Percentiles rank a stretch among this genome's conserved stretches.
Evolutionary conservation across 2,888 invertebrate genomes (phyloP).

Genomic region (Petrophora chlorosata): DNA sequence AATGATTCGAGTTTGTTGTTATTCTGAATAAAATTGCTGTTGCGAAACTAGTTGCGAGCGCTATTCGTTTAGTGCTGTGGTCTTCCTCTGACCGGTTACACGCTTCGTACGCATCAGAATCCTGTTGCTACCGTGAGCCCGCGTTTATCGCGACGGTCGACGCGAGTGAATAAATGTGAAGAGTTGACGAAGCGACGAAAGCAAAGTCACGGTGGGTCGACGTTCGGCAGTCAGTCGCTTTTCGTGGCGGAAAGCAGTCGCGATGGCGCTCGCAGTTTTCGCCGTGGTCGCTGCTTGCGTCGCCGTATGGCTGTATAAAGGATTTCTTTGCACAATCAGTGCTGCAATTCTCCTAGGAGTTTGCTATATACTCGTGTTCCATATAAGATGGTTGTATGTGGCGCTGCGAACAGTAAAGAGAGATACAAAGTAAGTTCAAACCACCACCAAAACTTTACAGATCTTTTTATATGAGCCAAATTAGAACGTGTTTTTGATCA

Average conservation of each 20-base stretch:
- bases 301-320: conserved; percentile 80
- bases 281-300: conserved; percentile 70
- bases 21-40: too few species aligned
- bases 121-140: too few species aligned
- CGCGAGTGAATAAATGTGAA: neutral
- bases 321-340: conserved; percentile 86
- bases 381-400: conserved; percentile 90
- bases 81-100: too few species aligned
- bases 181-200: neutral
- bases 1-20: too few species aligned
- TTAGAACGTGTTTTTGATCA: neutral
- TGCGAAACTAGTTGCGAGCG: neutral
- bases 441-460: neutral
- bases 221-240: conserved; percentile 72
- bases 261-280: conserved; percentile 69
- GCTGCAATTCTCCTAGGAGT: conserved; percentile 84
- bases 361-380: conserved; percentile 86
- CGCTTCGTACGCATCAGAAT: too few species aligned
- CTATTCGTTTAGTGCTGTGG: neutral
- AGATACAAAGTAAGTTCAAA: conserved; percentile 86
- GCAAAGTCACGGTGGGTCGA: conserved; percentile 16
- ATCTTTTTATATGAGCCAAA: neutral
- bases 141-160: neutral
- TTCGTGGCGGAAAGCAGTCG: conserved; percentile 75
- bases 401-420: conserved; percentile 89